Conservation (phyloP, 37 sponge, comb jelly and placozoan species). For the Ephydatia muelleri region DNA sequence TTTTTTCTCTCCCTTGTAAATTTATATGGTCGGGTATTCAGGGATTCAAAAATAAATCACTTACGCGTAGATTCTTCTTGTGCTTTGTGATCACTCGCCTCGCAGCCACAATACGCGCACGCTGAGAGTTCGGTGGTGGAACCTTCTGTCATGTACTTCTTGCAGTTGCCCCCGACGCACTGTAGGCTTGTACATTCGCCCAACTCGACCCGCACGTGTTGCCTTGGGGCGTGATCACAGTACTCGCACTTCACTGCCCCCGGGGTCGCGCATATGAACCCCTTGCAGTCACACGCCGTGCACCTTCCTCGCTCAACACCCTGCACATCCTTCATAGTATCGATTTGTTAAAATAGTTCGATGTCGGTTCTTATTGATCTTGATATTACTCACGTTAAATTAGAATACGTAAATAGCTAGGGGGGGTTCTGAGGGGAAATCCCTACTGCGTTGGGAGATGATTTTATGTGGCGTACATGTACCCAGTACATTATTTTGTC, state of each 20-base stretch:
- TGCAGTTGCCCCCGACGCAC: slow-evolving; percentile 39
- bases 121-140: slow-evolving; percentile 27
- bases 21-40: too few relatives aligned
- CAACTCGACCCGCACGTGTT: slow-evolving; percentile 54
- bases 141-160: slow-evolving; percentile 51
- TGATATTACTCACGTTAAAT: too few relatives aligned
- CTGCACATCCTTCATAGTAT: slow-evolving; percentile 58
- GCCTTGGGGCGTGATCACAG: slow-evolving; percentile 60
- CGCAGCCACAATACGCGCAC: slow-evolving; percentile 65
- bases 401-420: too few relatives aligned
- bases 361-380: too few relatives aligned
- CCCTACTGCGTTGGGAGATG: too few relatives aligned
- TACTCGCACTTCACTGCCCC: slow-evolving; percentile 53
- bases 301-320: slow-evolving; percentile 63
- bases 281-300: slow-evolving; percentile 56
- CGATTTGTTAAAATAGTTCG: too few relatives aligned
- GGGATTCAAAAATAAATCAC: too few relatives aligned
- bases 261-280: slow-evolving; percentile 16
- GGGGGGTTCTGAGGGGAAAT: too few relatives aligned
- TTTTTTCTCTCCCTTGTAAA: too few relatives aligned
- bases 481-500: too few relatives aligned
- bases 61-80: slow-evolving; percentile 23
- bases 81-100: slow-evolving; percentile 39
- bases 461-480: too few relatives aligned
- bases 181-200: slow-evolving; percentile 33